Conservation (phyloP, 2,888 invertebrate species). For the Zygaena filipendulae region DNA sequence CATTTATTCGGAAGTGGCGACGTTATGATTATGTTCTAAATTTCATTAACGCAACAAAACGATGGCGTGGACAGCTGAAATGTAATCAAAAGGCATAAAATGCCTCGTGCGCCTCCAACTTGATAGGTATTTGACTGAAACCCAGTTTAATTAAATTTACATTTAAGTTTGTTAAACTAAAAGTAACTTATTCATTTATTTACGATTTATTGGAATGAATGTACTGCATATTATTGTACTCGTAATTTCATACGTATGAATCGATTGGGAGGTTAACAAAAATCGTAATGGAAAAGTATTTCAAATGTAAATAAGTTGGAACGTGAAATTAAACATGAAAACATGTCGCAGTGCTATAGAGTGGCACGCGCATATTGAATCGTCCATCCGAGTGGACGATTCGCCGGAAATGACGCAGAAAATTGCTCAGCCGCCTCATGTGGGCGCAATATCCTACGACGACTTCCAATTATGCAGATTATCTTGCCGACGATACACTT, state of each 20-base stretch:
- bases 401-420: conserved; percentile 64
- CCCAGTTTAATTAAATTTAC: no score
- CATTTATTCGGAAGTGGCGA: conserved; percentile 8
- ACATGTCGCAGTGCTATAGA: conserved; percentile 11
- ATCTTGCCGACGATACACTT: conserved; percentile 45
- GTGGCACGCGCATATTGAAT: conserved; percentile 34
- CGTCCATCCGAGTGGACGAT: conserved; percentile 42
- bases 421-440: conserved; percentile 58
- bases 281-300: no score
- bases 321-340: no score
- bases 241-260: background rate
- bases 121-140: no score
- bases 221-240: no score
- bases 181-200: no score
- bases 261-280: no score
- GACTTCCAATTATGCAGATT: conserved; percentile 66
- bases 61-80: conserved; percentile 30
- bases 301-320: no score
- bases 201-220: no score
- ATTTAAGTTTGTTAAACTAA: no score
- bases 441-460: conserved; percentile 64
- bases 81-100: conserved; percentile 43
- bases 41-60: conserved; percentile 18
- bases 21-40: conserved; percentile 15
- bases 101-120: no score